Evolutionary conservation across 2,888 invertebrate species (phyloP), one percentile per base, ranked within the genome.

Genomic region (Dicycla oo): DNA sequence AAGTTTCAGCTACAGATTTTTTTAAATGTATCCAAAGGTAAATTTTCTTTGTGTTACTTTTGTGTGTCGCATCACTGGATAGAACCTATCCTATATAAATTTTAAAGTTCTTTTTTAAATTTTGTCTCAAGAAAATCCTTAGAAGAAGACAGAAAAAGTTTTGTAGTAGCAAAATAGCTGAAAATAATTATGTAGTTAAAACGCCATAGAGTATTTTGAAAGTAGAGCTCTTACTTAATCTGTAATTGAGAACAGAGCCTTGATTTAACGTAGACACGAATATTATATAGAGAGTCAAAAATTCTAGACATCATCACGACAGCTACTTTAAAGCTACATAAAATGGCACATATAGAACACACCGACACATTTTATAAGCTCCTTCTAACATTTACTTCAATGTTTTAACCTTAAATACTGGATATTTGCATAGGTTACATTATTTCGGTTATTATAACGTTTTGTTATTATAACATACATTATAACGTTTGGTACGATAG

Each of bases 301-400:
- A 78, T 63, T 68, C 81, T 84, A 84, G 20, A 79, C 67, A 80
- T 81, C 62, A 75, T 51, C 67, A 85, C 76, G 69, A 71, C 69
- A 70, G 53, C 67, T 86, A 85, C 73, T 60, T 80, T 80, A 86
- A 82, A 76, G 57, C 71, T 86, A 76, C 73, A 64, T 78, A 82
- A 82, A 92, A 90, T 93, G 92, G 93, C 93, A 93, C 93, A 88
- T 90, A 76, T 75, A 93, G 92, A 94, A 94, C 93, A 93, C 92
- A 91, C 90, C 70, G 89, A 92, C 86, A 90, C 78, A 23, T 80
- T 88, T 71, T 84, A 73, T 89, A 90, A 90, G 89, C 89, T 91
- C 89, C 82, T 80, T 86, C 73, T 84, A 88, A 85, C 69, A 81
- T 67, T 74, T 63, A 80, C 65, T 69, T 63, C 54, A 68, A 80